A percentile compares a stretch with the other conserved stretches of the same genome.
Conservation (phyloP, 2,888 invertebrate species). For the Conops quadrifasciatus region DNA sequence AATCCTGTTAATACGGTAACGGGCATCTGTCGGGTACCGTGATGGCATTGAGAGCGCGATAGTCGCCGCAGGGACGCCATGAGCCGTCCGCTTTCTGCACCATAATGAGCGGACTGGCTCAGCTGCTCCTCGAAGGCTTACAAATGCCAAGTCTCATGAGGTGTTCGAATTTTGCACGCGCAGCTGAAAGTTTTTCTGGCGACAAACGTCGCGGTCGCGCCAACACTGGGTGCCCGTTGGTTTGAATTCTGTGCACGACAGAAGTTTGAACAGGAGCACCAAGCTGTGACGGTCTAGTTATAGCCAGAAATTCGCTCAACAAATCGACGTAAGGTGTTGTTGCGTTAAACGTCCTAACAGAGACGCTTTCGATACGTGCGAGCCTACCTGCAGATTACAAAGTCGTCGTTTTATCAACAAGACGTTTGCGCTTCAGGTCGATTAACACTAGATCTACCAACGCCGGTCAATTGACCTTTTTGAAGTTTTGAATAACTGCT, state of each 20-base stretch:
- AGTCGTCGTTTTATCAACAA: neutral
- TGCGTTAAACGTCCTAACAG: no score
- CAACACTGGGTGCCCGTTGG: neutral
- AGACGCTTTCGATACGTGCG: no score
- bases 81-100: conserved; percentile 42
- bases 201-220: conserved; percentile 49
- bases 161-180: conserved; percentile 40
- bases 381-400: no score
- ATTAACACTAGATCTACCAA: no score
- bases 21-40: conserved; percentile 20
- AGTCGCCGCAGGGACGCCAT: conserved; percentile 48
- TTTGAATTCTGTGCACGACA: no score
- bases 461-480: no score
- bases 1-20: conserved; percentile 14
- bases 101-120: conserved; percentile 60
- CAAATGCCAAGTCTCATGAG: conserved; percentile 58
- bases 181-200: conserved; percentile 38
- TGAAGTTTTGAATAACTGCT: no score
- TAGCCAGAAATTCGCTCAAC: no score
- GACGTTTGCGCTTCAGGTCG: neutral
- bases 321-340: no score
- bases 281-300: no score
- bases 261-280: no score
- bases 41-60: conserved; percentile 49
- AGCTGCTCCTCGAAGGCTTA: conserved; percentile 60